Evolutionary conservation across 1,140 invertebrate species (phyloP).

Genomic region (Drosophila ohnishii): DNA sequence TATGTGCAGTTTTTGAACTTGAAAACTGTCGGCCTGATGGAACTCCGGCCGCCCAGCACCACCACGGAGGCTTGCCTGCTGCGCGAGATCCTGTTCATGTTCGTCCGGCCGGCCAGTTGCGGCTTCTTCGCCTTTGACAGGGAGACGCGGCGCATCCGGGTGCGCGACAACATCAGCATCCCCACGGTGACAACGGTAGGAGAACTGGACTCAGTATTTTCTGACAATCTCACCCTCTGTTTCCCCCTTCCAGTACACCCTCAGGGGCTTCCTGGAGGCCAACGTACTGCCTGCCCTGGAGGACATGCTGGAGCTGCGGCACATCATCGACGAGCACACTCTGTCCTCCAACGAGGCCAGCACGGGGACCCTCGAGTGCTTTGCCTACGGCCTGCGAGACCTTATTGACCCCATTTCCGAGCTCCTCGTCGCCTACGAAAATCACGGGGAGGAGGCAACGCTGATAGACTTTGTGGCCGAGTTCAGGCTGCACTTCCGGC

Average conservation of each 20-base stretch:
- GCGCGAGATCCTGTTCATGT: conserved; percentile 80
- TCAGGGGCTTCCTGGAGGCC: conserved; percentile 16
- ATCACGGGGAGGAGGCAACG: conserved; percentile 7
- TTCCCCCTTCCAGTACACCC: conserved; percentile 14
- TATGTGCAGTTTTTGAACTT: conserved; percentile 48
- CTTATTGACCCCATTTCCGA: conserved; percentile 58
- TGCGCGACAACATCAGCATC: conserved; percentile 58
- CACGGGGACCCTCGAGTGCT: conserved; percentile 57
- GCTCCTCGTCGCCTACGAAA: conserved; percentile 54
- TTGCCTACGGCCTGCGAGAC: conserved; percentile 58
- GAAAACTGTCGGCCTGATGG: conserved; percentile 14
- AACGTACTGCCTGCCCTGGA: conserved; percentile 49
- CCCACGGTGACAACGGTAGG: conserved; percentile 60
- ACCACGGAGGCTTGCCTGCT: conserved; percentile 60
- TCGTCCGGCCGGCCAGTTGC: conserved; percentile 58
- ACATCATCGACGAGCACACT: conserved; percentile 25
- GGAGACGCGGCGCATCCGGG: conserved; percentile 16
- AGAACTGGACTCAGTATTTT: neutral
- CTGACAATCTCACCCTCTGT: neutral
- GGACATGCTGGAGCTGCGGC: conserved; percentile 54
- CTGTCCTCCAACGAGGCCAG: conserved; percentile 10
- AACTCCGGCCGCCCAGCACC: conserved; percentile 48
- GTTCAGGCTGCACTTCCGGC: conserved; percentile 44
- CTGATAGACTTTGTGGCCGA: conserved; percentile 43
- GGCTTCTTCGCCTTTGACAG: conserved; percentile 64